These are phyloP conservation scores for Echinops telfairi DNA, from an alignment of 2,113 vertebrate genomes.

Conservation along the genomic window DNA sequence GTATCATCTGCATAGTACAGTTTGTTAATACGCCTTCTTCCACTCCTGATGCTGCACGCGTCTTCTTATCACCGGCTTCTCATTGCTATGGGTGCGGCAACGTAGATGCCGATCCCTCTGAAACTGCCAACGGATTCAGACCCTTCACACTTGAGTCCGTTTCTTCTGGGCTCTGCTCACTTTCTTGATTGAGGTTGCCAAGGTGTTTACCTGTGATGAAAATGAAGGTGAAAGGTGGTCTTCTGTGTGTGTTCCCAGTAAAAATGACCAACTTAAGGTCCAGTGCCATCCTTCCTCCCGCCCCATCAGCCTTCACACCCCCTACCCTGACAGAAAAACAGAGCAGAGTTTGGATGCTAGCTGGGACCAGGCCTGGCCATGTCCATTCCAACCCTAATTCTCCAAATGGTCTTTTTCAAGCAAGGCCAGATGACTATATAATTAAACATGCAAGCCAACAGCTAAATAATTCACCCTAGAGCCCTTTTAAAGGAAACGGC, in stretches of 20 bases:
- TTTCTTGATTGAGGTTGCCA: conserved; percentile 35
- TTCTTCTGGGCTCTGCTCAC: neutral
- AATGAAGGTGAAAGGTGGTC: neutral
- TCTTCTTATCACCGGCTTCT: neutral
- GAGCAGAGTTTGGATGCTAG: neutral
- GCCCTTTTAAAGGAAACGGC: neutral
- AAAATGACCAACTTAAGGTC: neutral
- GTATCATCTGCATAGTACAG: too few species aligned
- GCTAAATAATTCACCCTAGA: neutral
- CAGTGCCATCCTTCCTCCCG: neutral
- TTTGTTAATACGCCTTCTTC: too few species aligned
- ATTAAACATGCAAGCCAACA: neutral
- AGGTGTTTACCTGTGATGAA: neutral
- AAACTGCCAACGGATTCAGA: neutral
- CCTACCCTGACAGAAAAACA: too few species aligned
- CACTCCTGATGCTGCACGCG: too few species aligned
- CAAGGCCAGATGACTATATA: neutral
- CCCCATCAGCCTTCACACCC: too few species aligned
- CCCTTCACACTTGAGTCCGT: neutral
- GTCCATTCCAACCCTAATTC: neutral
- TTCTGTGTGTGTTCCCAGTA: neutral
- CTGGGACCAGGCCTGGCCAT: too few species aligned
- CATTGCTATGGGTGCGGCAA: neutral
- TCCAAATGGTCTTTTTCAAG: neutral
- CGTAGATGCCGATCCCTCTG: neutral